These are phyloP conservation scores for Sardina pilchardus DNA, from an alignment of 2,113 vertebrate species.

Conservation along the genomic window DNA sequence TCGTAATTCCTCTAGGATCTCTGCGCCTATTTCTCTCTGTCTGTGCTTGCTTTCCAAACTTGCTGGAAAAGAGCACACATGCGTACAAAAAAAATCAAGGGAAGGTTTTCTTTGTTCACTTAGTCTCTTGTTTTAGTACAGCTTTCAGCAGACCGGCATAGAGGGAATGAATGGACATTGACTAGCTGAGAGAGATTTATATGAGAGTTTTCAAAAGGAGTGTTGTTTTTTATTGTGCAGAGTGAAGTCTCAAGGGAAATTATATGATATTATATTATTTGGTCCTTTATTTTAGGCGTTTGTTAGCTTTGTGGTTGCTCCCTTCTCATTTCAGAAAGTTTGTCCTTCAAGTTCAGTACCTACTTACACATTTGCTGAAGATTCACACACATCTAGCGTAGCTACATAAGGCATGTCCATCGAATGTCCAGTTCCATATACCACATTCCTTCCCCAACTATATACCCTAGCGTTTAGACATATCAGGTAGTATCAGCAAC, in stretches of 20 bases:
- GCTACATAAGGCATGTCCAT: neutral
- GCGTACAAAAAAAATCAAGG: constrained; percentile 50
- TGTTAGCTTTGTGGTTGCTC: constrained; percentile 67
- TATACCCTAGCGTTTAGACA: neutral
- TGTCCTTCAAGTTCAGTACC: constrained; percentile 29
- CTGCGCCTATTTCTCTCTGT: constrained; percentile 16
- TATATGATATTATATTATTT: constrained; percentile 9
- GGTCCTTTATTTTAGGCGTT: constrained; percentile 44
- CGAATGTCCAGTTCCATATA: neutral
- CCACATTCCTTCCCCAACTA: neutral
- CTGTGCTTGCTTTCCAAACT: constrained; percentile 17
- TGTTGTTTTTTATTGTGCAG: constrained; percentile 18
- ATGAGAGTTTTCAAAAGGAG: constrained; percentile 60
- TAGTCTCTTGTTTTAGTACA: constrained; percentile 64
- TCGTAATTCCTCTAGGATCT: constrained; percentile 17
- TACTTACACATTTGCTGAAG: neutral
- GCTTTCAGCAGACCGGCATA: constrained; percentile 61
- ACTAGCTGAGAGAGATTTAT: constrained; percentile 58
- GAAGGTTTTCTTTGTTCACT: constrained; percentile 39
- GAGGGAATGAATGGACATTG: constrained; percentile 63
- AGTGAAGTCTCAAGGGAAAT: constrained; percentile 4
- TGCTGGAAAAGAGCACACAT: neutral
- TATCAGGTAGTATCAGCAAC: neutral
- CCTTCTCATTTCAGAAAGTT: constrained; percentile 53
- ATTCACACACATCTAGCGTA: neutral